A percentile compares a stretch with the other conserved stretches of the same genome.
phyloP scores from a whole-genome alignment of 2,113 vertebrate species.

The Mastomys coucha region DNA sequence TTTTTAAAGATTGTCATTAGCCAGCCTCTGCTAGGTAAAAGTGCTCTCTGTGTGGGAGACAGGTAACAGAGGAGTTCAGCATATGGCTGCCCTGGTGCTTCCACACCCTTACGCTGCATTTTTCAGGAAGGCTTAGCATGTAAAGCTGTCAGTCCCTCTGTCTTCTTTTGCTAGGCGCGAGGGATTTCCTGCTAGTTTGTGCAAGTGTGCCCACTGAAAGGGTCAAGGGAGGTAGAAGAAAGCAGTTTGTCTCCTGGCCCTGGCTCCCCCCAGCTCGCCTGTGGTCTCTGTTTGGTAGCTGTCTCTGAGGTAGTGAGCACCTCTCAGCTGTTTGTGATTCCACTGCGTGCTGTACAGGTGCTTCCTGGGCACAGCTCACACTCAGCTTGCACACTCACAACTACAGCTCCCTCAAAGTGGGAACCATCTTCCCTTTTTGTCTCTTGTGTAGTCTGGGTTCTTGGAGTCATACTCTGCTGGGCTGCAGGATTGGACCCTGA shows the following conservation, averaged over 20 bases:
- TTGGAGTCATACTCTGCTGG: background rate
- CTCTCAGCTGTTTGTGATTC: background rate
- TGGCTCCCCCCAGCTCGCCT: background rate
- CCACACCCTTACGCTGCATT: constrained; percentile 58
- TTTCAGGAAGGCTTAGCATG: constrained; percentile 50
- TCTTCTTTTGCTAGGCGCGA: background rate
- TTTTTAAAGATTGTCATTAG: background rate
- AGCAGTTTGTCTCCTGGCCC: background rate
- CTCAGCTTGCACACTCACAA: background rate
- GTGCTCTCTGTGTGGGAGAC: background rate
- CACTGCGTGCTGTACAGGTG: background rate
- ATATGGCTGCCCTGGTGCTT: background rate
- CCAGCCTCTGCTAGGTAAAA: background rate
- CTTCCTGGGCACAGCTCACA: too few relatives aligned
- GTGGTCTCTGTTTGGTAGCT: background rate
- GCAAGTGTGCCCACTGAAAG: background rate
- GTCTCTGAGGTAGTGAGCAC: background rate
- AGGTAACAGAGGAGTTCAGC: background rate
- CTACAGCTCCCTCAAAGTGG: background rate
- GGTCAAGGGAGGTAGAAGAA: background rate
- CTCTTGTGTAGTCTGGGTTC: background rate
- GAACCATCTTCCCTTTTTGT: background rate
- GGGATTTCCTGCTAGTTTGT: background rate
- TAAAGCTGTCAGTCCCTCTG: background rate
- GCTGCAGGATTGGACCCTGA: background rate